Conservation (phyloP, 1,140 invertebrate species). For the Drosophila yakuba region DNA sequence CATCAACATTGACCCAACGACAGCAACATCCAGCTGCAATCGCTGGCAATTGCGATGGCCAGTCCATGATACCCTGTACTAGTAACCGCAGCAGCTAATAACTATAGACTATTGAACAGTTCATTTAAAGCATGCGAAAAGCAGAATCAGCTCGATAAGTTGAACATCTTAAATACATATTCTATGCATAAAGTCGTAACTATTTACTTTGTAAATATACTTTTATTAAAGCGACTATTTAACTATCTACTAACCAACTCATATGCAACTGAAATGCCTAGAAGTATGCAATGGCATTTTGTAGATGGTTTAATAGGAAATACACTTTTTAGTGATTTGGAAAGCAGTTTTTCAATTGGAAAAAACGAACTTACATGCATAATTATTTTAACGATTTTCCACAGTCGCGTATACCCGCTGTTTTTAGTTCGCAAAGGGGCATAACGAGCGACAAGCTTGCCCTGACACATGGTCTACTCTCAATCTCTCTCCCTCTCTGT, state of each 20-base stretch:
- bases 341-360: background rate
- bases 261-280: background rate
- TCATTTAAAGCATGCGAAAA: too few relatives aligned
- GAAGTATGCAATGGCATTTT: background rate
- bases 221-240: too few relatives aligned
- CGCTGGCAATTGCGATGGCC: background rate
- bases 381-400: background rate
- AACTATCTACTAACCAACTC: too few relatives aligned
- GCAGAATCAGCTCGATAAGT: too few relatives aligned
- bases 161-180: too few relatives aligned
- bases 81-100: too few relatives aligned
- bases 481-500: background rate
- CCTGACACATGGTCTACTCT: slow-evolving; percentile 44
- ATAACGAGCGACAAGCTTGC: slow-evolving; percentile 41
- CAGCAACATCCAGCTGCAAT: slow-evolving; percentile 16
- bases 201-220: too few relatives aligned
- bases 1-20: slow-evolving; percentile 77
- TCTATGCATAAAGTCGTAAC: too few relatives aligned
- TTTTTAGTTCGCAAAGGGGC: background rate
- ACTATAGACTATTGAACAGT: too few relatives aligned
- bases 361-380: background rate
- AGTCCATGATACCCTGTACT: slow-evolving; percentile 1
- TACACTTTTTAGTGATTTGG: background rate
- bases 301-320: background rate
- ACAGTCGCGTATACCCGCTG: slow-evolving; percentile 2